Evolutionary conservation across 2,797 vertebrate species (phyloP).

Genomic region (Fistularia commersonii): DNA sequence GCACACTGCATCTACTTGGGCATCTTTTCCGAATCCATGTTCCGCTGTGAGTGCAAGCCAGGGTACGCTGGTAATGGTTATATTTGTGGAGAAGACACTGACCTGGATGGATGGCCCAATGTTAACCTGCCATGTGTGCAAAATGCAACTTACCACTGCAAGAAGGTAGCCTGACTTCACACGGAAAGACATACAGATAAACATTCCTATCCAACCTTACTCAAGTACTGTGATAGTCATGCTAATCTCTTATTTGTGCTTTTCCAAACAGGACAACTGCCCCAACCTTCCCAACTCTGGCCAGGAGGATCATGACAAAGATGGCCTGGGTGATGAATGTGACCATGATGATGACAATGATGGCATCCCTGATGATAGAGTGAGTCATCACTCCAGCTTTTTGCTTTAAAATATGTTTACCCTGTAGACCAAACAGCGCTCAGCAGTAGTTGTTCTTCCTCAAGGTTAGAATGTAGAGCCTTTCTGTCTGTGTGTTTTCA

Average conservation of each 20-base stretch:
- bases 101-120: constrained; percentile 97
- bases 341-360: constrained; percentile 96
- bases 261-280: constrained; percentile 88
- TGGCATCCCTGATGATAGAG: constrained; percentile 91
- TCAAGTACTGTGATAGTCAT: constrained; percentile 35
- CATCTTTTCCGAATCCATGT: constrained; percentile 92
- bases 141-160: constrained; percentile 99
- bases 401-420: constrained; percentile 33
- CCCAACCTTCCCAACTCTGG: constrained; percentile 97
- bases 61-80: constrained; percentile 96
- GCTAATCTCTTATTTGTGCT: constrained; percentile 46
- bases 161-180: constrained; percentile 81
- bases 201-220: constrained; percentile 23
- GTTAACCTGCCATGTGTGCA: constrained; percentile 86
- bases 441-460: constrained; percentile 56
- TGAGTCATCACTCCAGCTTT: constrained; percentile 70
- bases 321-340: constrained; percentile 95
- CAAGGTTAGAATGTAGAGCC: constrained; percentile 37
- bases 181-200: constrained; percentile 20
- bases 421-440: constrained; percentile 55
- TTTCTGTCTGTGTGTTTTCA: constrained; percentile 37
- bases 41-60: constrained; percentile 94
- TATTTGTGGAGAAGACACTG: constrained; percentile 94
- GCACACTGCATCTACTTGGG: constrained; percentile 97
- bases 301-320: constrained; percentile 99